These are phyloP conservation scores for Drosophila orosa DNA, from an alignment of 1,140 invertebrate genomes.

Conservation along the genomic window DNA sequence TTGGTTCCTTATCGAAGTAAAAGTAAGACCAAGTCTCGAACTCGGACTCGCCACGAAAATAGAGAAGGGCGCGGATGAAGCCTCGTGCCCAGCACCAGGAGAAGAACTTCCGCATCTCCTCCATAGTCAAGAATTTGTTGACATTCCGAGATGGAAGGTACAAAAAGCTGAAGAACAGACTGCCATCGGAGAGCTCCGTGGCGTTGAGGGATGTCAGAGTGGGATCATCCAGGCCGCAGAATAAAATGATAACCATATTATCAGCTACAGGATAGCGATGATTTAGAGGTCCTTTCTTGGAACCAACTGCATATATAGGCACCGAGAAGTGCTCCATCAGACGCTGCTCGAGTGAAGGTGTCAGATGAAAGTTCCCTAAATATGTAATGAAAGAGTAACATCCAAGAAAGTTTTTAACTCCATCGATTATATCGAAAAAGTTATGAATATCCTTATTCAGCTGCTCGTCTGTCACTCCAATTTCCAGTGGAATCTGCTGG, in stretches of 20 bases:
- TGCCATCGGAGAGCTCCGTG: neutral
- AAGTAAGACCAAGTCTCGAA: neutral
- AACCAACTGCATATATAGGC: neutral
- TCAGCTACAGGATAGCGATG: neutral
- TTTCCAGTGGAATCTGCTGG: neutral
- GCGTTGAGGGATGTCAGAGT: neutral
- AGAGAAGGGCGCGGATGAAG: neutral
- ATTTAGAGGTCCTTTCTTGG: neutral
- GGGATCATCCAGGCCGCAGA: conserved; percentile 6
- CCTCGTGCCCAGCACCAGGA: neutral
- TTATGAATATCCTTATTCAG: neutral
- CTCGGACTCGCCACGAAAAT: too few species aligned
- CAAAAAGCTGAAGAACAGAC: neutral
- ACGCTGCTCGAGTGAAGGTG: neutral
- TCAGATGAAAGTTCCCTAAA: neutral
- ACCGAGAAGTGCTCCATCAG: neutral
- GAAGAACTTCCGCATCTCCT: neutral
- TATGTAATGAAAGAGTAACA: neutral
- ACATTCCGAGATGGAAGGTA: neutral
- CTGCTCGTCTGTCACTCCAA: neutral
- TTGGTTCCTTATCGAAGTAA: neutral
- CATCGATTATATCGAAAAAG: neutral
- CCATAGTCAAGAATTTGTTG: fast-evolving
- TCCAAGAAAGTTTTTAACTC: neutral
- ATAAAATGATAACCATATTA: neutral